Evolutionary conservation across 2,888 invertebrate species (phyloP).

Genomic region (Ornithoptera priamus): DNA sequence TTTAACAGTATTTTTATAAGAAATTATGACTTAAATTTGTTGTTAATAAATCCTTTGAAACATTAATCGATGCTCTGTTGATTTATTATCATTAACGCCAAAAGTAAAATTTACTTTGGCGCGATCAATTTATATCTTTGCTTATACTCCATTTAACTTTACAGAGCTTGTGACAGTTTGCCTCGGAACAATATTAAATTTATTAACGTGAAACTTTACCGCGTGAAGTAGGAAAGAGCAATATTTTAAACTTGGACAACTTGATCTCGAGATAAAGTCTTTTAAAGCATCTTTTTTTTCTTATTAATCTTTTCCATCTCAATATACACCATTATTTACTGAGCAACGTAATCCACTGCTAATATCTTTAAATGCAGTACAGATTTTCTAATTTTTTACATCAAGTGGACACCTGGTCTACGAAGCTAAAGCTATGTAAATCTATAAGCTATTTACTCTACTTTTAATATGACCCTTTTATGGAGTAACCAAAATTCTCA

Average conservation of each 20-base stretch:
- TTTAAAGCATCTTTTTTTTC: conserved; percentile 12
- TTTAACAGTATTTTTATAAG: not conserved
- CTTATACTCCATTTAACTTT: conserved; percentile 28
- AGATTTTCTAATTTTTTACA: too few relatives aligned
- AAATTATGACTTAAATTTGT: not conserved
- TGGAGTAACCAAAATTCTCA: too few relatives aligned
- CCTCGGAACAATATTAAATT: conserved; percentile 27
- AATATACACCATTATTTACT: too few relatives aligned
- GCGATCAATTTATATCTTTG: conserved; percentile 26
- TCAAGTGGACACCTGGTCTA: not conserved
- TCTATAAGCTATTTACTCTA: not conserved
- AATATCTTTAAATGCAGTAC: too few relatives aligned
- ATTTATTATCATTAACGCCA: conserved; percentile 23
- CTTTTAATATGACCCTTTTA: not conserved
- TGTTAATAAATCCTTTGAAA: conserved; percentile 4
- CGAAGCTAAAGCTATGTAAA: not conserved
- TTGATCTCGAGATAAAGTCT: conserved; percentile 23
- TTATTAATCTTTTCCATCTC: not conserved
- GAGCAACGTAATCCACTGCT: too few relatives aligned
- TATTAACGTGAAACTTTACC: conserved; percentile 27
- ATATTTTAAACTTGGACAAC: conserved; percentile 26
- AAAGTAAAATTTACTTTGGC: conserved; percentile 17
- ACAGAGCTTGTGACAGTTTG: conserved; percentile 27
- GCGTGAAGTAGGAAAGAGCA: conserved; percentile 23
- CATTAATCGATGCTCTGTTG: conserved; percentile 10